Evolutionary conservation across 2,113 vertebrate species (phyloP), one percentile per base, ranked within the genome.

Genomic region (Dromiciops gliroides): DNA sequence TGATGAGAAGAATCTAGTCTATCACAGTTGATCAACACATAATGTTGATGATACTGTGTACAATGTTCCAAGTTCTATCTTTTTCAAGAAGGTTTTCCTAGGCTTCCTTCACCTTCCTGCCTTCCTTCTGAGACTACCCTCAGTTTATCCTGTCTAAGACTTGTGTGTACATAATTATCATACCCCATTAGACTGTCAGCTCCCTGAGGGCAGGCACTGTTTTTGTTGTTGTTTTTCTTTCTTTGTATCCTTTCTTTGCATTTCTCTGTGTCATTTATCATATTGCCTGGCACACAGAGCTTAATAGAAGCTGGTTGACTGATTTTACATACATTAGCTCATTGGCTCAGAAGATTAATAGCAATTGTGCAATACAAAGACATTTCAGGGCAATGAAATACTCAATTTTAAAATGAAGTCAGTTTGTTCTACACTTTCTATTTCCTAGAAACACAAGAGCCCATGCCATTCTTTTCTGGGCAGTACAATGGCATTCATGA

Each of bases 301-400:
- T 44, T 83, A 83, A 44, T 83, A 83, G 44, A 44, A 44, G 2
- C 67, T 83, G n/a, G n/a, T 23, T 83, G 67, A 83, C 37, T 83
- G 19, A 44, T n/a, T 44, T 23, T 83, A 83, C 7, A 23, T 83
- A 83, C 19, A 83, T 83, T 7, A 44, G 37, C 67, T 83, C 60
- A 44, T 44, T 22, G 67, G 37, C 44, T 83, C 67, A 31, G 44
- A 94, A 94, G 37, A 60, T 24, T 94, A 89, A 8, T 31, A 47
- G 93, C 26, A 90, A 89, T 24, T 96, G 44, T 92, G 60, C 3
- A n/a, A 91, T 91, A 93, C 92, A 94, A 31, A 93, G 92, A 92
- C 44, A 90, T 26, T 89, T 95, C 91, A 51, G 28, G 75, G 25
- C 94, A 93, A 60, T 88, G 25, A 94, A 93, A 60, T 93, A 31